phyloP scores from a whole-genome alignment of 2,888 invertebrate species.

The Meliscaeva auricollis region DNA sequence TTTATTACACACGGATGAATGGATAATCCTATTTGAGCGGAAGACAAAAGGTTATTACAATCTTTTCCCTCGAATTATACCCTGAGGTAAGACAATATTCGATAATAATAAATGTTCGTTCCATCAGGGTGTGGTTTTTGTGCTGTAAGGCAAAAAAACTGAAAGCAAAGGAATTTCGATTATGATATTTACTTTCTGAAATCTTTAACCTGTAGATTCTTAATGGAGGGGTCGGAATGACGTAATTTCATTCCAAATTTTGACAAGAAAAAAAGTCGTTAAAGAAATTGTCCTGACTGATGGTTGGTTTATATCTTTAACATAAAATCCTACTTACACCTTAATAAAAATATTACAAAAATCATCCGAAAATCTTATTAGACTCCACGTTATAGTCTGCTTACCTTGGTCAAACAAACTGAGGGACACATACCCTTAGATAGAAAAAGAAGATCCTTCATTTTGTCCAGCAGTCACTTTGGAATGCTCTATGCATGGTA shows the following conservation, averaged over 20 bases:
- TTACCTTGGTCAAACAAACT: slow-evolving; percentile 53
- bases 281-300: not conserved
- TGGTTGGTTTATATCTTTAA: too few species aligned
- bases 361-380: slow-evolving; percentile 30
- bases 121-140: slow-evolving; percentile 27
- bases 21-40: slow-evolving; percentile 73
- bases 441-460: slow-evolving; percentile 24
- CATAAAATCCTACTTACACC: slow-evolving; percentile 17
- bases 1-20: slow-evolving; percentile 75
- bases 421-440: not conserved
- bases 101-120: slow-evolving; percentile 58
- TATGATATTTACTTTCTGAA: slow-evolving; percentile 62
- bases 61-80: slow-evolving; percentile 50
- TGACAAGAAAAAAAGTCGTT: not conserved
- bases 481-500: slow-evolving; percentile 69
- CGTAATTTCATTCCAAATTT: not conserved
- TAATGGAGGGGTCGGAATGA: not conserved
- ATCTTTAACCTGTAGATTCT: slow-evolving; percentile 66
- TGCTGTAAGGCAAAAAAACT: not conserved
- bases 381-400: slow-evolving; percentile 15
- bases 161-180: slow-evolving; percentile 50
- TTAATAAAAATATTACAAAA: slow-evolving; percentile 28
- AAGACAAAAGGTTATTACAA: slow-evolving; percentile 76
- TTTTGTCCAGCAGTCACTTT: slow-evolving; percentile 50
- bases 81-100: slow-evolving; percentile 73